Evolutionary conservation across 2,113 vertebrate species (phyloP), one percentile per base, ranked within the genome.

Genomic region (Tenrec ecaudatus): DNA sequence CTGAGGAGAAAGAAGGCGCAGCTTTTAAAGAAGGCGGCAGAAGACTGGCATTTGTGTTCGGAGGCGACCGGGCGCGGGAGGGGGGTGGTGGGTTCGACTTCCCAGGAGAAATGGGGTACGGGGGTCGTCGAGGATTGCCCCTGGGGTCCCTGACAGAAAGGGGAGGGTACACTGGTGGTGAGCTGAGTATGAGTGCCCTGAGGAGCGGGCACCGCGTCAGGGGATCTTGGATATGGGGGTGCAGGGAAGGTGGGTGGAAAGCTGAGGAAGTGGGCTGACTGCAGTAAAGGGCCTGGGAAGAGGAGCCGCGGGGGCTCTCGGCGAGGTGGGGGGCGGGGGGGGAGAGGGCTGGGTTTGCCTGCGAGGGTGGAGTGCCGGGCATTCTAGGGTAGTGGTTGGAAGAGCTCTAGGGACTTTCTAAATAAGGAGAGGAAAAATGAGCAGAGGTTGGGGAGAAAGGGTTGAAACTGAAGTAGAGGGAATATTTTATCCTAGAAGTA

Each of bases 341-440:
- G 81, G 82, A 89, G 95, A 92, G 79, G 80, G 87, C 60, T 94
- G 93, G 91, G 62, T 92, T 96, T 96, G 81, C 83, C 58, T 22
- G 82, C 60, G 91, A 94, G 95, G 93, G 94, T 80, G 94, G 88
- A 91, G 93, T 90, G 94, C 82, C 60, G 96, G 95, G 82, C 93
- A 83, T 90, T 90, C 83, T 62, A 82, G 95, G 94, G 81, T 90
- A 89, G 84, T 69, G 95, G 90, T 27, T 86, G 92, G 92, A 82
- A 92, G 86, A 86, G 95, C 86, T 11, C 73, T 80, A 83, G 22
- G 89, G 95, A 95, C 92, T 93, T 96, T 79, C 96, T 96, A 96
- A 95, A 96, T 96, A 95, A 96, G 91, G 96, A 97, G 79, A 96
- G 92, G 95, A 96, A 94, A 86, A 91, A 78, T 5, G 89, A 95